Evolutionary conservation across 2,113 vertebrate genomes (phyloP), one percentile per base, ranked within the genome.

Genomic region (Anoplopoma fimbria): DNA sequence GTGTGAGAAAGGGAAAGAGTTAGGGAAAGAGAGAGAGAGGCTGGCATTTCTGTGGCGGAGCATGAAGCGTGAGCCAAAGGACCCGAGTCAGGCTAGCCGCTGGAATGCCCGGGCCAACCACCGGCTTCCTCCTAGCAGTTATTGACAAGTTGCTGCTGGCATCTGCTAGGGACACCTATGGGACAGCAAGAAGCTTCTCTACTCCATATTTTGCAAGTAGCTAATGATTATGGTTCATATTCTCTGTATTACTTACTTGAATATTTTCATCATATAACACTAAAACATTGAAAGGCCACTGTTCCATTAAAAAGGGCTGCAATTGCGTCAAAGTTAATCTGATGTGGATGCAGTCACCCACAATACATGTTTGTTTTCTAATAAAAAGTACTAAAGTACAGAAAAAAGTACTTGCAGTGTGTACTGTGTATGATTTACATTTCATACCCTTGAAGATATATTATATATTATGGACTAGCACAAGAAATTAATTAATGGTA

Each of bases 81-180:
- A 91, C 84, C 89, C 77, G 69, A 79, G 75, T 80, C 25, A 81
- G 91, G 82, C 86, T 75, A 45, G 92, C 93, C 90, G 65, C 93
- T 89, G 94, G 93, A 95, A 95, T 93, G 94, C 86, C 42, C 64
- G 74, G 90, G 91, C 83, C 87, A 90, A 94, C 95, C 94, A 78
- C 92, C 31, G 38, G 84, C 89, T 96, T 95, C 94, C 92, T 94
- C 87, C 74, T 81, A 83, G 86, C 82, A 83, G 87, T 92, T 91
- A 93, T 90, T 88, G 90, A 92, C 83, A 92, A 92, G 91, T 92
- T 79, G 69, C 76, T 85, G 79, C 91, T 90, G 93, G 91, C 91
- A 94, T 92, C 92, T 94, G 91, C 58, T 87, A 25, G 55, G 60
- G 75, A 90, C 57, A 49, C 71, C 58, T 60, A 19, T 12, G 29